Evolutionary conservation across 2,113 vertebrate species (phyloP), one percentile per base, ranked within the genome.

Genomic region (Hippocampus barbouri): DNA sequence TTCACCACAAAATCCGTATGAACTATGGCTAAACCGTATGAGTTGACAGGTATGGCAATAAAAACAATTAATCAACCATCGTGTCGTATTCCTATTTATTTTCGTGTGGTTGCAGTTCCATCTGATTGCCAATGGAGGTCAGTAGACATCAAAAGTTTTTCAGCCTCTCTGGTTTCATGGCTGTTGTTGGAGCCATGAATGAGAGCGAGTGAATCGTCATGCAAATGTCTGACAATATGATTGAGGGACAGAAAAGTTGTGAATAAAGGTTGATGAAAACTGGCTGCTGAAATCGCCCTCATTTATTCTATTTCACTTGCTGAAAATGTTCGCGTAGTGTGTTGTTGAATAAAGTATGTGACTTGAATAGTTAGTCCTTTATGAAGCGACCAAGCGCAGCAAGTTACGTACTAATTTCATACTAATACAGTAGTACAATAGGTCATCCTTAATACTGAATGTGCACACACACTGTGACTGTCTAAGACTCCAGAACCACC

Each of bases 111-210:
- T 71, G 77, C 41, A 73, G 63, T 73, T 75, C 5, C 23, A 4
- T 21, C 1, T n/a, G 9, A 11, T 1, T 9, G 25, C 71, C 80
- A 68, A 59, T 43, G 76, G 80, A 70, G 57, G 78, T 38, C 73
- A 1, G 15, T 68, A 56, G 14, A 68, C 11, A 74, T 41, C 49
- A 40, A 68, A 2, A 12, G 1, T 66, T 69, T 66, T 47, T 1
- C 21, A 38, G 8, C 43, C 5, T 40, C 51, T 4, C 9, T n/a
- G 23, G 20, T 69, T 25, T n/a, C 14, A 16, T 5, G 8, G 51
- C 40, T 15, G 18, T 12, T 25, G 27, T 3, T 51, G 75, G 60
- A 72, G 53, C n/a, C 12, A 27, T 27, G 23, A 25, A 27, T 27
- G 23, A 25, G 23, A 59, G 23, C 23, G 12, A 23, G 56, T 59